phyloP scores from a whole-genome alignment of 2,113 vertebrate species.

The Catharus fuscescens region DNA sequence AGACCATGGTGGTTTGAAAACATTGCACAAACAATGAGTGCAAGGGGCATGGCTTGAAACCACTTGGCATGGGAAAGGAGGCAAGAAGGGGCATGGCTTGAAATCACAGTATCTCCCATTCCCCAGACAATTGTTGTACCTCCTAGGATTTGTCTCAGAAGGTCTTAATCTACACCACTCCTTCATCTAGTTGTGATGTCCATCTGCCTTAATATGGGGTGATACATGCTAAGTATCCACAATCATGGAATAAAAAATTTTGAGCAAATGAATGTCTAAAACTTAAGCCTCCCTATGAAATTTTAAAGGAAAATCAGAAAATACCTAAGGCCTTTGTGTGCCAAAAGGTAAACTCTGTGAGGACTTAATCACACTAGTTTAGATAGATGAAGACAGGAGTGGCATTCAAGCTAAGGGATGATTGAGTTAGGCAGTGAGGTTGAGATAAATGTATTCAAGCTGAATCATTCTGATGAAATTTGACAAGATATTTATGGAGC shows the following conservation, averaged over 20 bases:
- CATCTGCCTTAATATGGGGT: not conserved
- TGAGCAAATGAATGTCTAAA: not conserved
- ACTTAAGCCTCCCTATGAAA: not conserved
- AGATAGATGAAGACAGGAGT: not conserved
- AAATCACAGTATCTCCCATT: not conserved
- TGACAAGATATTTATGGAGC: not conserved
- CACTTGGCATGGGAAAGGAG: not conserved
- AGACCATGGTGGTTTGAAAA: not conserved
- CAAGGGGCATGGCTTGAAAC: not conserved
- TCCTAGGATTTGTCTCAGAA: not conserved
- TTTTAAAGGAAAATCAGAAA: not conserved
- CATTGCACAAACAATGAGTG: not conserved
- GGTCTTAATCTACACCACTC: not conserved
- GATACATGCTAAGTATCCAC: not conserved
- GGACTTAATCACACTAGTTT: not conserved
- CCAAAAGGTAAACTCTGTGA: not conserved
- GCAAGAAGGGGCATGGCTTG: not conserved
- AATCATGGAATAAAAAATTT: not conserved
- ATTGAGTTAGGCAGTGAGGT: not conserved
- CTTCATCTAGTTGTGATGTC: not conserved
- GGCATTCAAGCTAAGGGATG: not conserved
- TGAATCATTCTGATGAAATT: not conserved
- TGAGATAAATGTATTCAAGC: not conserved
- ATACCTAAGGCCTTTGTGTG: not conserved
- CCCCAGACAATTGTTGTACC: not conserved